Percentiles rank a stretch among this genome's conserved stretches.
Conservation (phyloP, 2,888 invertebrate species). For the Orthosia incerta region DNA sequence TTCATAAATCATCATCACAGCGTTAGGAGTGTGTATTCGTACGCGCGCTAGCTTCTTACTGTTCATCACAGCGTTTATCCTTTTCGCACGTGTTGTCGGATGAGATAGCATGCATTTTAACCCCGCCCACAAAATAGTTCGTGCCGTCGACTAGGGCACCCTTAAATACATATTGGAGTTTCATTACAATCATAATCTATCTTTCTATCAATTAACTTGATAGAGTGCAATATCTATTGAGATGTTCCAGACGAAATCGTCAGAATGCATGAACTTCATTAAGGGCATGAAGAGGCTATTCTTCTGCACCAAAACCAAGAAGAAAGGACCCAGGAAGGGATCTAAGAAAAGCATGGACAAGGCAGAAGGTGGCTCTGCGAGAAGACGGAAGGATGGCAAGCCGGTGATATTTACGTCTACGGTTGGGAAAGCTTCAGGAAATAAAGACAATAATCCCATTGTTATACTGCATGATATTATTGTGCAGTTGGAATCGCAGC, state of each 20-base stretch:
- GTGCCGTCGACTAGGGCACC: no score
- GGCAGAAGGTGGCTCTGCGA: conserved; percentile 59
- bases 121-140: no score
- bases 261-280: conserved; percentile 86
- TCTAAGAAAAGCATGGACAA: conserved; percentile 72
- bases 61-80: no score
- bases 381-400: conserved; percentile 73
- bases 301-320: conserved; percentile 87
- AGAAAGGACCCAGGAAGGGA: conserved; percentile 71
- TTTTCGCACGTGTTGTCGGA: no score
- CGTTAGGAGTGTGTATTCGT: no score
- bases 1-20: no score
- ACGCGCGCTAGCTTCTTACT: no score
- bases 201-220: conserved; percentile 17
- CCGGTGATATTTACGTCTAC: conserved; percentile 86
- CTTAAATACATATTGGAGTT: no score
- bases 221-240: conserved; percentile 34
- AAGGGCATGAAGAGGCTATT: conserved; percentile 86
- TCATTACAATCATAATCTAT: neutral
- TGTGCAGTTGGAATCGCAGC: conserved; percentile 93
- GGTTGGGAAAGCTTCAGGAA: conserved; percentile 87
- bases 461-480: conserved; percentile 93
- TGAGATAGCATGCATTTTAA: no score
- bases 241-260: conserved; percentile 81
- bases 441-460: conserved; percentile 88